phyloP scores from a whole-genome alignment of 37 sponge, comb jelly and placozoan genomes.

The Diacarnus erythraeanus region DNA sequence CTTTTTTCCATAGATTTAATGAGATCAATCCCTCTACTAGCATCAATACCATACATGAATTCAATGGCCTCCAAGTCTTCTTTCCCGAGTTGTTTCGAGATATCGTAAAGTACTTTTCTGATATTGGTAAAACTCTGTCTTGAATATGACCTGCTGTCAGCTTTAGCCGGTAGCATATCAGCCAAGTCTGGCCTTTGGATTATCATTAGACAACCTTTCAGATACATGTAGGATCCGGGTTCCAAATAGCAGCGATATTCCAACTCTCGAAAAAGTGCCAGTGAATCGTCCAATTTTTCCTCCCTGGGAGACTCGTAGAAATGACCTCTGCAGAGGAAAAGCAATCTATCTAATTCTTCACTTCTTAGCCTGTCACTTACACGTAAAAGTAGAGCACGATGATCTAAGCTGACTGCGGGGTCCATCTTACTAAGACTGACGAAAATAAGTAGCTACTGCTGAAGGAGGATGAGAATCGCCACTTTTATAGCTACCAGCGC shows the following conservation, averaged over 20 bases:
- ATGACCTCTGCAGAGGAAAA: not conserved
- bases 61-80: not conserved
- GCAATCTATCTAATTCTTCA: not conserved
- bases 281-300: not conserved
- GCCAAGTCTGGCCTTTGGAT: not conserved
- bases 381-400: no score
- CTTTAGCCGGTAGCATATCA: not conserved
- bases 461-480: no score
- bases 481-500: no score
- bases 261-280: not conserved
- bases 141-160: not conserved
- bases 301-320: not conserved
- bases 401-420: no score
- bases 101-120: not conserved
- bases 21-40: not conserved
- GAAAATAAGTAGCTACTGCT: no score
- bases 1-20: not conserved
- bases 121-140: not conserved
- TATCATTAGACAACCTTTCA: not conserved
- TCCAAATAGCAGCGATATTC: not conserved
- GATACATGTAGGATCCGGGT: not conserved
- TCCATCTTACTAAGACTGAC: no score
- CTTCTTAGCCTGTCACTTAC: not conserved
- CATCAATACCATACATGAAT: not conserved
- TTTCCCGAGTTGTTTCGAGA: not conserved